A percentile compares a stretch with the other conserved stretches of the same genome.
Conservation (phyloP, 2,113 vertebrate genomes). For the Trochalopteron elliotii region DNA sequence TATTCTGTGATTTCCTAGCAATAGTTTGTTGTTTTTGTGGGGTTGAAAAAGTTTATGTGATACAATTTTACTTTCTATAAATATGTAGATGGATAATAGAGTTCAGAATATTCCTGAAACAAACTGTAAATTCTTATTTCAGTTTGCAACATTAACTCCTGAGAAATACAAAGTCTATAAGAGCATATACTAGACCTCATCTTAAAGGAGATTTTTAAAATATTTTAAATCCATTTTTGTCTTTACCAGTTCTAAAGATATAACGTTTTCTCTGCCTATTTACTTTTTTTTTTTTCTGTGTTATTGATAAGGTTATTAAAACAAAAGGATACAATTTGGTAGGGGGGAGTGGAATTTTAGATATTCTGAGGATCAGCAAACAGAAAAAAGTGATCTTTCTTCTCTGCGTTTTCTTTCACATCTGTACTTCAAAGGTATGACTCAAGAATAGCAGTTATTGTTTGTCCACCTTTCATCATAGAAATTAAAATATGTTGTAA, state of each 20-base stretch:
- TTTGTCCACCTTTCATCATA: neutral
- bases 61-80: neutral
- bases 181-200: neutral
- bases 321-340: accelerated
- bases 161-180: neutral
- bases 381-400: neutral
- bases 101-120: neutral
- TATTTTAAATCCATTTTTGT: neutral
- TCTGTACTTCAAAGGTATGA: neutral
- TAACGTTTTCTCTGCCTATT: neutral
- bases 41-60: neutral
- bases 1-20: neutral
- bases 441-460: neutral
- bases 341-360: neutral
- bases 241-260: neutral
- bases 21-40: neutral
- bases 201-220: neutral
- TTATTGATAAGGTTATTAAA: neutral
- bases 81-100: neutral
- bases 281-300: neutral
- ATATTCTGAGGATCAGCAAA: neutral
- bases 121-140: neutral
- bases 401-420: neutral
- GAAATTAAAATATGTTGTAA: neutral
- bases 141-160: neutral